Percentiles rank a stretch among this genome's conserved stretches.
These are phyloP conservation scores for Sphaerodactylus townsendi DNA, from an alignment of 2,113 vertebrate species.

Conservation along the genomic window DNA sequence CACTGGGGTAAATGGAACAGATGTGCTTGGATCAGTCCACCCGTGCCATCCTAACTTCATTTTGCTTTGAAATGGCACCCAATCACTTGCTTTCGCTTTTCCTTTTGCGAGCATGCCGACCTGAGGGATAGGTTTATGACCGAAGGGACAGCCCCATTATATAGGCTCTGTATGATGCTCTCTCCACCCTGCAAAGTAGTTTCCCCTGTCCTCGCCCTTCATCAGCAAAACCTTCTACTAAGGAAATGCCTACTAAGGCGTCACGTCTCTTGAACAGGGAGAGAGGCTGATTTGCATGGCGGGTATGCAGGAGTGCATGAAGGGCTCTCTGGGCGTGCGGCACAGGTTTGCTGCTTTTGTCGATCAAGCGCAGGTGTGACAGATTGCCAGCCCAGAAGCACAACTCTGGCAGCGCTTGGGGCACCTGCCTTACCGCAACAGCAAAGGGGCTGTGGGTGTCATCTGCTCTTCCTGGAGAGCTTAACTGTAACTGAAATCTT, in stretches of 20 bases:
- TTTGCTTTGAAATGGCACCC: not conserved
- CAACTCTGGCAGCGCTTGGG: not conserved
- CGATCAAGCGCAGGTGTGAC: not conserved
- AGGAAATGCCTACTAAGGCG: not conserved
- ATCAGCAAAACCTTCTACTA: not conserved
- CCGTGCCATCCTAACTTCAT: too few species aligned
- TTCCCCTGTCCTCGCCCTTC: not conserved
- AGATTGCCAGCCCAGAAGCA: too few species aligned
- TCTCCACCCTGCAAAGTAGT: not conserved
- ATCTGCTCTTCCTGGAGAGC: too few species aligned
- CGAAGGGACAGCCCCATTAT: not conserved
- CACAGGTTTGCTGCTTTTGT: not conserved
- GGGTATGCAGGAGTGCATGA: not conserved
- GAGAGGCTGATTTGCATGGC: not conserved
- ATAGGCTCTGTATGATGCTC: not conserved
- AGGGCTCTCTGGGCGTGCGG: not conserved
- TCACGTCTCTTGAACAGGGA: not conserved
- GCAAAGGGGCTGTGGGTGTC: not conserved
- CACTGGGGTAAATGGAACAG: too few species aligned
- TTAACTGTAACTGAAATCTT: not conserved
- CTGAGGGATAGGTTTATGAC: not conserved
- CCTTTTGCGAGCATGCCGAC: not conserved
- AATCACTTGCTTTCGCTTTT: not conserved
- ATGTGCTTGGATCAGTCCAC: too few species aligned
- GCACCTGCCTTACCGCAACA: not conserved